Conservation (phyloP, 1,140 invertebrate genomes). For the Euura saliciscinereae region DNA sequence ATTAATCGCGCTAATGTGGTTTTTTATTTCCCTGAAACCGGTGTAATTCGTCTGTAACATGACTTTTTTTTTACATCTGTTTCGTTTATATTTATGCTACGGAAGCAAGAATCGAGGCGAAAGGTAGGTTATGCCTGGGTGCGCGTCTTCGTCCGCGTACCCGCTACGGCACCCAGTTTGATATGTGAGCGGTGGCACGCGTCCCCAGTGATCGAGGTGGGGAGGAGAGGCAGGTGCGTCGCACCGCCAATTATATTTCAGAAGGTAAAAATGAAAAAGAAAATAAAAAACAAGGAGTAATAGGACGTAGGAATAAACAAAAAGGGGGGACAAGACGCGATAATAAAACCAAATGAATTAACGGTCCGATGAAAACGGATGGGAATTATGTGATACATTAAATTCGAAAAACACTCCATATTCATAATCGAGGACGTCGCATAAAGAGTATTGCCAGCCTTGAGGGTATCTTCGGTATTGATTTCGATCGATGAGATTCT, state of each 20-base stretch:
- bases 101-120: background rate
- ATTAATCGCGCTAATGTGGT: too few species aligned
- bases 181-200: background rate
- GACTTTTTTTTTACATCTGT: too few species aligned
- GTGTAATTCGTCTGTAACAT: too few species aligned
- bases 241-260: slow-evolving; percentile 61
- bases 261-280: slow-evolving; percentile 51
- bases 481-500: background rate
- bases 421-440: background rate
- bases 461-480: slow-evolving; percentile 1
- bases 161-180: background rate
- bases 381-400: background rate
- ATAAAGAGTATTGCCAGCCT: background rate
- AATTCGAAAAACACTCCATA: background rate
- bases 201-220: slow-evolving; percentile 17
- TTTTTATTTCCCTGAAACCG: too few species aligned
- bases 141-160: background rate
- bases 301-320: slow-evolving; percentile 32
- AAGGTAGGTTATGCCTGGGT: background rate
- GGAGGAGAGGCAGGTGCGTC: slow-evolving; percentile 57
- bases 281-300: slow-evolving; percentile 41
- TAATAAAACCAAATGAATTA: background rate
- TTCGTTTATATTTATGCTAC: background rate
- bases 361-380: background rate
- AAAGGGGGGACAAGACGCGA: background rate